Percentiles rank a stretch among this genome's conserved stretches.
Conservation (phyloP, 2,797 vertebrate genomes). For the Huso huso region DNA sequence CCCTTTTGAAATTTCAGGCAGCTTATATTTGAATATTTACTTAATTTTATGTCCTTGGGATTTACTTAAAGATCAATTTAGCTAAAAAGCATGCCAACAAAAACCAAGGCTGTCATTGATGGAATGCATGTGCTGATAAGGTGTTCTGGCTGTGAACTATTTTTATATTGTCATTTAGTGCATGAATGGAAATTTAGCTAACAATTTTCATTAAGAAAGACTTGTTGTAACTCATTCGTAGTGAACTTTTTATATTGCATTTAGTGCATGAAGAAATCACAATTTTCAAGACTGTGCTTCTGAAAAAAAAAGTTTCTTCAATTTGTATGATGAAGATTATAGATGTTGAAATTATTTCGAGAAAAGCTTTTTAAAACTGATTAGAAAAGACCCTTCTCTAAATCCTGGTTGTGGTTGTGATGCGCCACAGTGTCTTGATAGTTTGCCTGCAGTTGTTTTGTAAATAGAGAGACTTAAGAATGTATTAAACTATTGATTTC, state of each 20-base stretch:
- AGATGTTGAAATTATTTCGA: no score
- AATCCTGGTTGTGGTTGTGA: no score
- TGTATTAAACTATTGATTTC: no score
- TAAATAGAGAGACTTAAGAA: no score
- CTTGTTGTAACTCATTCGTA: conserved; percentile 43
- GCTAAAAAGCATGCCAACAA: conserved; percentile 57
- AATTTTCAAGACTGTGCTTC: conserved; percentile 24
- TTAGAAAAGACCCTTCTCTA: no score
- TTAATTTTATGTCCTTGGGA: no score
- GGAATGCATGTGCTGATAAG: conserved; percentile 53
- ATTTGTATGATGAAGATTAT: no score
- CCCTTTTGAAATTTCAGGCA: no score
- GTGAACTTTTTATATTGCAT: conserved; percentile 40
- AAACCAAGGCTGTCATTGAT: conserved; percentile 62
- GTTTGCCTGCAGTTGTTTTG: no score
- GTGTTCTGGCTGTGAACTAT: conserved; percentile 51
- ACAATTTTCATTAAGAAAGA: conserved; percentile 26
- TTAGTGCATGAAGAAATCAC: conserved; percentile 27
- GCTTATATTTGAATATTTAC: no score
- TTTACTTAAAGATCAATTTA: conserved; percentile 71
- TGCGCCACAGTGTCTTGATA: no score
- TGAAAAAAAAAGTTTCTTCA: conserved; percentile 16
- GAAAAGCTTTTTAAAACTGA: no score
- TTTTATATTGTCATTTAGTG: conserved; percentile 37
- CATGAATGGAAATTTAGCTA: conserved; percentile 25